Evolutionary conservation across 2,797 vertebrate genomes (phyloP), one percentile per base, ranked within the genome.

Genomic region (Melanotaenia parkinsoni): DNA sequence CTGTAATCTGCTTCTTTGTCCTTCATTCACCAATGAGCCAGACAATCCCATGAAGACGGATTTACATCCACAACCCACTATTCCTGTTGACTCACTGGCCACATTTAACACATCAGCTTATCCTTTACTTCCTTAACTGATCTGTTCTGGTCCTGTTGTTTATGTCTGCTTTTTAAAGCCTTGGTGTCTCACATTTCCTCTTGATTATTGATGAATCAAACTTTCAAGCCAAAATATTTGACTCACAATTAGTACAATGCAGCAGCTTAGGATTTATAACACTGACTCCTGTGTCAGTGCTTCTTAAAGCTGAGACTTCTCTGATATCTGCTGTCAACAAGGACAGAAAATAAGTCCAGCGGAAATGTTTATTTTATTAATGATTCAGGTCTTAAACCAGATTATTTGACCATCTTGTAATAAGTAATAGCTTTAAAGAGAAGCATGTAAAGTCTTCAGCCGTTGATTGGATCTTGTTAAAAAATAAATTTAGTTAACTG

Each of bases 1-100:
- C 47, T 9, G 38, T 35, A 58, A 59, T 63, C 37, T 51, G 9
- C 20, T 22, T 13, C 70, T 3, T 24, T 62, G 57, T 78, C 33
- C 73, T 11, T 60, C 51, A 1, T 38, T 70, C 64, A 74, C 53
- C 78, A 63, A 73, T 58, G 63, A 78, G 58, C 7, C 53, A 50
- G 18, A 58, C 20, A 51, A 9, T 69, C 22, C 14, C 12, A 22
- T 13, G 22, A 53, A 13, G 51, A 54, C 51, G 9, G 51, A 54
- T 54, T 54, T 54, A 54, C 22, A 54, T 12, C 51, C 51, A 26
- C 51, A 1, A 26, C 51, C 57, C 37, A 28, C 26, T 50, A 9
- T 28, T 16, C 20, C 61, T 26, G 3, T 43, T 51, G 43, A 74
- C 70, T 32, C 43, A 24, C 50, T 65, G 30, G 38, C 59, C 65